Evolutionary conservation across 2,888 invertebrate genomes (phyloP), one percentile per base, ranked within the genome.

Genomic region (Laothoe populi): DNA sequence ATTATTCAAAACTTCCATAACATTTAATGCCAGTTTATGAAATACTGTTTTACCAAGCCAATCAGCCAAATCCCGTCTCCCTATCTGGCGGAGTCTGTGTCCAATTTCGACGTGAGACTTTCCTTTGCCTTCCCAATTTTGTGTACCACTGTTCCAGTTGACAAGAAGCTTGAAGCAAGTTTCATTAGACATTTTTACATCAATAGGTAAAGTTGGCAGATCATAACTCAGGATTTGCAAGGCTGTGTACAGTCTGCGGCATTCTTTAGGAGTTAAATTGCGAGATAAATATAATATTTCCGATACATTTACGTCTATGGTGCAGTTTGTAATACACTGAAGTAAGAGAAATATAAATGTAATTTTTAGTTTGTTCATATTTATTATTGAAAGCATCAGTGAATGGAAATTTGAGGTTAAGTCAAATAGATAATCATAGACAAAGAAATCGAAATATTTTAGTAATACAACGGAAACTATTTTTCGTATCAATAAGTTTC

Each of bases 41-140:
- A 94, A 95, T 0, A 94, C 93, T 0, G 92, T 90, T 64, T 83
- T 88, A 8, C 94, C 94, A 0, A 96, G 75, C 95, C 95, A 95
- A 69, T 94, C 92, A 0, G 95, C 95, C 59, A 95, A 77, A 66
- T 94, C 93, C 0, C 67, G 65, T 68, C 92, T 93, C 23, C 92
- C 93, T 63, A 95, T 84, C 79, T 95, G 95, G 5, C 94, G 88
- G 24, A 96, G 79, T 69, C 95, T 89, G 48, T 89, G 93, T 57
- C 87, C 88, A 11, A 95, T 70, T 13, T 88, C 73, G 70, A 93
- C 93, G 68, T 95, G 95, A 3, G 93, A 93, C 75, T 93, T 92
- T 0, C 94, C 93, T 71, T 80, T 87, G 1, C 95, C 95, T 79
- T 94, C 94, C 64, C 78, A 79, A 58, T 72, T 70, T 26, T 78